Conservation (phyloP, 2,888 invertebrate species). For the Lypha dubia region DNA sequence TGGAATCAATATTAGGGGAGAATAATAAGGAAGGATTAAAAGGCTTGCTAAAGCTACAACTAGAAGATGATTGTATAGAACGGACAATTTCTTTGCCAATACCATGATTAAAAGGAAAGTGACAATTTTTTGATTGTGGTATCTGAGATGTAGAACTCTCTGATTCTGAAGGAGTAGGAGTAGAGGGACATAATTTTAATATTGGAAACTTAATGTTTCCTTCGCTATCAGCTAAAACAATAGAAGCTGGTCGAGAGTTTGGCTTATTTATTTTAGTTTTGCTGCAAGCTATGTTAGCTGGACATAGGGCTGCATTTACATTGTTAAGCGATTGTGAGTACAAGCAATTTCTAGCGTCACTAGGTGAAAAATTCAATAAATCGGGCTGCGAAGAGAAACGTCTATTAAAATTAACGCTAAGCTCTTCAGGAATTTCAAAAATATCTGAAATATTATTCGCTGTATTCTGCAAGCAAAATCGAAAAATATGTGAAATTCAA, state of each 20-base stretch:
- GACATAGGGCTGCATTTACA: slow-evolving; percentile 40
- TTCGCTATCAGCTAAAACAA: slow-evolving; percentile 61
- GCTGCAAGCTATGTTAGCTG: slow-evolving; percentile 30
- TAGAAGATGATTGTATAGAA: slow-evolving; percentile 28
- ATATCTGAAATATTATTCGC: slow-evolving; percentile 17
- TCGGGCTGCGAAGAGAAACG: slow-evolving; percentile 55
- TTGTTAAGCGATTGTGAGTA: slow-evolving; percentile 67
- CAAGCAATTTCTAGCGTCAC: slow-evolving; percentile 13
- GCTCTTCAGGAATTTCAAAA: slow-evolving; percentile 14
- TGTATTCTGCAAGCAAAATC: slow-evolving; percentile 56
- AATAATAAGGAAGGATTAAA: slow-evolving; percentile 45
- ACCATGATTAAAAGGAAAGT: slow-evolving; percentile 31
- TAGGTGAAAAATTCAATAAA: slow-evolving; percentile 45
- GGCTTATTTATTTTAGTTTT: slow-evolving; percentile 13
- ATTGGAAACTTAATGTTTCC: slow-evolving; percentile 75
- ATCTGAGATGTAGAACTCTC: slow-evolving; percentile 74
- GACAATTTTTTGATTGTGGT: slow-evolving; percentile 4
- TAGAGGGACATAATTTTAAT: slow-evolving; percentile 80
- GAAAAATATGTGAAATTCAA: background rate
- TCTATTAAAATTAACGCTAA: slow-evolving; percentile 1
- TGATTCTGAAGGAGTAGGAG: slow-evolving; percentile 81
- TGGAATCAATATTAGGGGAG: slow-evolving; percentile 53
- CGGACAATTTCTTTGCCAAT: background rate
- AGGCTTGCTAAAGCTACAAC: slow-evolving; percentile 68
- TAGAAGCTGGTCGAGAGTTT: slow-evolving; percentile 62